Evolutionary conservation across 1,140 invertebrate genomes (phyloP).

Genomic region (Fopius arisanus): DNA sequence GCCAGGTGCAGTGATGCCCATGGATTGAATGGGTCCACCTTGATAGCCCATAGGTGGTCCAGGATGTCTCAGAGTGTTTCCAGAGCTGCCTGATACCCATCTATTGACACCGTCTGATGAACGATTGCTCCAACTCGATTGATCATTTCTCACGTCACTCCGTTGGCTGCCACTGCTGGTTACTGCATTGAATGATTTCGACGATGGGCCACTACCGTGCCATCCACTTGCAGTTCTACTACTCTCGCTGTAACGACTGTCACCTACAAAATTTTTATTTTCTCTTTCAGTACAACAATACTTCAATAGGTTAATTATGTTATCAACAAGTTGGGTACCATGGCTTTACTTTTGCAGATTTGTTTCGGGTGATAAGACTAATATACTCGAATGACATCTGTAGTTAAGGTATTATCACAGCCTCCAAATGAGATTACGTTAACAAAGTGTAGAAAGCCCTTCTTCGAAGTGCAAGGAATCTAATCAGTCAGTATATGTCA

Average conservation of each 20-base stretch:
- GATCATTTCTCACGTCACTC: slow-evolving; percentile 57
- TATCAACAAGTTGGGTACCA: no score
- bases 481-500: no score
- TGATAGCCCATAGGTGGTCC: slow-evolving; percentile 58
- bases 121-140: slow-evolving; percentile 58
- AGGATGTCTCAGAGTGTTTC: slow-evolving; percentile 57
- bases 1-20: slow-evolving; percentile 55
- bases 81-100: slow-evolving; percentile 61
- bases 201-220: slow-evolving; percentile 59
- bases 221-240: slow-evolving; percentile 57
- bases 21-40: slow-evolving; percentile 56
- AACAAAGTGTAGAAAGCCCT: no score
- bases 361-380: no score
- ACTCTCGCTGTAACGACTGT: slow-evolving; percentile 60
- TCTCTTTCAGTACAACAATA: slow-evolving; percentile 18
- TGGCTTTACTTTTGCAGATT: no score
- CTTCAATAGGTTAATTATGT: slow-evolving; percentile 6
- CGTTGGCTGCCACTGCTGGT: slow-evolving; percentile 40
- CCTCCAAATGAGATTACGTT: no score
- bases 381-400: no score
- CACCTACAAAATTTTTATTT: slow-evolving; percentile 44
- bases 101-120: slow-evolving; percentile 59
- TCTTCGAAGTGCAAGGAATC: no score
- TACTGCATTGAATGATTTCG: slow-evolving; percentile 61
- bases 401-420: no score